Conservation (phyloP, 92 coral and sea anemone genomes). For the Palythoa grandis region DNA sequence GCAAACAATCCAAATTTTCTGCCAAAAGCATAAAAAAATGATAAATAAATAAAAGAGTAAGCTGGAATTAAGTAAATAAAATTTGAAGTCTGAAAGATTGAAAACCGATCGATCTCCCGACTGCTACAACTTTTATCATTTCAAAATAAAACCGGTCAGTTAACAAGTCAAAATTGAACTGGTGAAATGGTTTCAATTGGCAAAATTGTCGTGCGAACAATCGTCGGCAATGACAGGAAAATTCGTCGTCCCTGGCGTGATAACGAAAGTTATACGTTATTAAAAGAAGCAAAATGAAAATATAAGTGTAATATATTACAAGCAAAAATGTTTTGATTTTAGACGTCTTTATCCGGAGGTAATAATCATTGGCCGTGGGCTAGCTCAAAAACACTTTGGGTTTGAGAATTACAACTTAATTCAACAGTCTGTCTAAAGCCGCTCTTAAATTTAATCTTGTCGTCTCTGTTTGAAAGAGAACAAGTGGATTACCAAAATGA, state of each 20-base stretch:
- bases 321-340: constrained; percentile 8
- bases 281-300: not conserved
- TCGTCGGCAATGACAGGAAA: not conserved
- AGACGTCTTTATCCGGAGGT: constrained; percentile 16
- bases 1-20: no score
- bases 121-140: not conserved
- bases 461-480: not conserved
- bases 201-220: not conserved
- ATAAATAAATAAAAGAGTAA: not conserved
- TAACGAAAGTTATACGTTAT: not conserved
- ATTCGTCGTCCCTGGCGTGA: not conserved
- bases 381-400: not conserved
- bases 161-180: not conserved
- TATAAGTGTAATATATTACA: not conserved
- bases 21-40: no score
- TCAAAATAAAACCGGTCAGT: not conserved
- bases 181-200: not conserved
- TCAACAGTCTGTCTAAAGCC: not conserved
- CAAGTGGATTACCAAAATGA: not conserved
- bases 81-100: not conserved
- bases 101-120: constrained; percentile 6
- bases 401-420: not conserved
- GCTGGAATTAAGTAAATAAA: not conserved
- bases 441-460: not conserved
- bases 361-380: not conserved